These are phyloP conservation scores for Papilio protenor DNA, from an alignment of 2,888 invertebrate species.

Conservation along the genomic window DNA sequence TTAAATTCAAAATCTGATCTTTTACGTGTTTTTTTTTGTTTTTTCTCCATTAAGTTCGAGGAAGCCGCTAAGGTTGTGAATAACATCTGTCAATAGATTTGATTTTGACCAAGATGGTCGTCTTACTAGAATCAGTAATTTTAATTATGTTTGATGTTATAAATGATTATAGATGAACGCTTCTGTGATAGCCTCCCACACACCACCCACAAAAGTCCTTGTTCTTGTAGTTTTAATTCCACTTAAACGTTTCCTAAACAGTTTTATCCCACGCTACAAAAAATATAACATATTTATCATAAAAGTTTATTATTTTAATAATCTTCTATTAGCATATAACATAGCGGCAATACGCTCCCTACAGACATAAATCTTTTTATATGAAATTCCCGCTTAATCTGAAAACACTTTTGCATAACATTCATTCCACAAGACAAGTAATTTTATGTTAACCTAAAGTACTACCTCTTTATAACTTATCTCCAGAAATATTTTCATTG, in stretches of 20 bases:
- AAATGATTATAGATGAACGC: too few species aligned
- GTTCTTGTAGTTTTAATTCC: neutral
- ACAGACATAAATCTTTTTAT: slow-evolving; percentile 17
- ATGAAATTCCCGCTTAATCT: slow-evolving; percentile 16
- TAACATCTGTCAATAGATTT: neutral
- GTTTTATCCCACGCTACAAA: neutral
- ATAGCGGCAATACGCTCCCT: slow-evolving; percentile 13
- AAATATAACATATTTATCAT: neutral
- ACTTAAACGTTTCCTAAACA: neutral
- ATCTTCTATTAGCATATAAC: slow-evolving; percentile 24
- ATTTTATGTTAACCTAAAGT: neutral
- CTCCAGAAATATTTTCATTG: too few species aligned
- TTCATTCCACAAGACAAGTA: slow-evolving; percentile 4
- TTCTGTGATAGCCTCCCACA: too few species aligned
- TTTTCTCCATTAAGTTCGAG: neutral
- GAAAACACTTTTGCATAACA: slow-evolving; percentile 19
- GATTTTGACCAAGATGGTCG: neutral
- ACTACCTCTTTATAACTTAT: neutral
- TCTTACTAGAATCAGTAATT: too few species aligned
- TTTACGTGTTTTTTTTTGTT: neutral
- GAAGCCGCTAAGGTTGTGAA: neutral
- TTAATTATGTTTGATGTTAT: too few species aligned
- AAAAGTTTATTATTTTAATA: slow-evolving; percentile 23
- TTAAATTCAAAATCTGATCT: neutral
- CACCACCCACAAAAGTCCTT: too few species aligned